Conservation (phyloP, 2,113 vertebrate species). For the Gila orcuttii region DNA sequence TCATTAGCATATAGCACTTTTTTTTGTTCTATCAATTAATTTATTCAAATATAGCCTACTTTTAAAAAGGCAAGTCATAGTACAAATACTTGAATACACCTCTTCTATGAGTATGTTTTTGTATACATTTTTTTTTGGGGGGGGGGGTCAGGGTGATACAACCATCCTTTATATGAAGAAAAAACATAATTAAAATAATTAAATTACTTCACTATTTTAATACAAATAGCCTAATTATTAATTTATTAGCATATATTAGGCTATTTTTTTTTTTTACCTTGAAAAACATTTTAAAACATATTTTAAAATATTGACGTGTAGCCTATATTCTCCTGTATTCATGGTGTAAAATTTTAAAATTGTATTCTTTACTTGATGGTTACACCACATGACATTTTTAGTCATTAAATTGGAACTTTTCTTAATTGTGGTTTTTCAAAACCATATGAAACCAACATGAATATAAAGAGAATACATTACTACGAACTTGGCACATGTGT, state of each 20-base stretch:
- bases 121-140: too few relatives aligned
- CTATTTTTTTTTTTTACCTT: too few relatives aligned
- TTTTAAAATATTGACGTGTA: too few relatives aligned
- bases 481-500: background rate
- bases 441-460: background rate
- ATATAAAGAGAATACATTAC: background rate
- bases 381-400: background rate
- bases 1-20: background rate
- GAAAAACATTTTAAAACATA: too few relatives aligned
- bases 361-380: background rate
- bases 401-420: background rate
- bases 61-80: background rate
- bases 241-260: too few relatives aligned
- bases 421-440: background rate
- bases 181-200: background rate
- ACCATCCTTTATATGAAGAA: background rate
- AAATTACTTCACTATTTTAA: too few relatives aligned
- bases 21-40: background rate
- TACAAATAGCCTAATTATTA: too few relatives aligned
- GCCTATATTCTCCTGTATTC: background rate
- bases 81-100: background rate
- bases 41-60: background rate
- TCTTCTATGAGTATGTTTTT: background rate
- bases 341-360: background rate
- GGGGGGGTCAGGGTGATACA: background rate